Evolutionary conservation across 2,888 invertebrate species (phyloP).

Genomic region (Timema cristinae): DNA sequence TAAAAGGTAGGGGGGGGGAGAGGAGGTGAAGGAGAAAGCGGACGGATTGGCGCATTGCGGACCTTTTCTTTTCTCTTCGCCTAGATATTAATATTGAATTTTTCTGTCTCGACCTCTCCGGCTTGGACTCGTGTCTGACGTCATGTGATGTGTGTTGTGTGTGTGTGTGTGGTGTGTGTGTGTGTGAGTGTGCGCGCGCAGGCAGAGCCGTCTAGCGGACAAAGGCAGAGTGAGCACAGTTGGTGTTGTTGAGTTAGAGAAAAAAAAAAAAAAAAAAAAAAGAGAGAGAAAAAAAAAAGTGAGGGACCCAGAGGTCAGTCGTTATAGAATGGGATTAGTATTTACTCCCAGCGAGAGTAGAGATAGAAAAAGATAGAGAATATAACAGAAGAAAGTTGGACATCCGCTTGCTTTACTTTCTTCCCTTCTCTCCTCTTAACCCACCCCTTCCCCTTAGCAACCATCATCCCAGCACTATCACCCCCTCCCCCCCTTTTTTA

Average conservation of each 20-base stretch:
- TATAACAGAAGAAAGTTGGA: constrained; percentile 13
- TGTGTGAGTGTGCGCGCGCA: constrained; percentile 17
- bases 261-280: too few species aligned
- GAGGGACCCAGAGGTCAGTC: constrained; percentile 24
- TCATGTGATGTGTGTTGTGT: constrained; percentile 42
- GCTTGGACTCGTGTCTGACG: constrained; percentile 43
- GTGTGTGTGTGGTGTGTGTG: too few species aligned
- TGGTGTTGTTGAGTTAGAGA: background rate
- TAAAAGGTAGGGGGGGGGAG: constrained; percentile 37
- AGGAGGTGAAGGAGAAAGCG: constrained; percentile 31
- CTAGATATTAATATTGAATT: constrained; percentile 79
- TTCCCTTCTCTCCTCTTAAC: constrained; percentile 26
- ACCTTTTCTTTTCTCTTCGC: constrained; percentile 57
- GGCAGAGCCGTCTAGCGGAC: constrained; percentile 18
- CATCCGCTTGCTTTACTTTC: constrained; percentile 23
- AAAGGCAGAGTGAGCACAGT: constrained; percentile 16
- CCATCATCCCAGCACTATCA: background rate
- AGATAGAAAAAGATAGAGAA: constrained; percentile 13
- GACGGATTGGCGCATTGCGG: constrained; percentile 51
- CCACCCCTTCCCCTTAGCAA: constrained; percentile 4
- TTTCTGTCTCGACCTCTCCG: constrained; percentile 59
- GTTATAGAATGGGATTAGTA: constrained; percentile 27
- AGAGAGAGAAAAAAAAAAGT: background rate
- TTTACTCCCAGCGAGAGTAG: constrained; percentile 21
- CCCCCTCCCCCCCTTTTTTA: background rate